Evolutionary conservation across 2,888 invertebrate species (phyloP).

Genomic region (Cryptus armator): DNA sequence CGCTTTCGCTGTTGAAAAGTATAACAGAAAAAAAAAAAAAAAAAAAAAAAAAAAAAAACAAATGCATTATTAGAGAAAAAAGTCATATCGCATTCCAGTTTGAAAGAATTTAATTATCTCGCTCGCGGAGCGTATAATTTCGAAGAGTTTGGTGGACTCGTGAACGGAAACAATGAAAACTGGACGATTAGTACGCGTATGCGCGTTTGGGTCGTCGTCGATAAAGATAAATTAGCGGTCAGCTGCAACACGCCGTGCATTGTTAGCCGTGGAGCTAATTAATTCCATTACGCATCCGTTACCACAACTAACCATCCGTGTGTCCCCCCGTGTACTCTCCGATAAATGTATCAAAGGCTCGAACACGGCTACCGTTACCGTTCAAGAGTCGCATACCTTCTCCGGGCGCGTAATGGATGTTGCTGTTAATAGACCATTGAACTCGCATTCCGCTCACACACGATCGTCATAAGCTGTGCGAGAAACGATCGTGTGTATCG

Average conservation of each 20-base stretch:
- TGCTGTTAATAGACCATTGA: slow-evolving; percentile 9
- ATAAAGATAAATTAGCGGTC: slow-evolving; percentile 48
- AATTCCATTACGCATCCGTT: slow-evolving; percentile 48
- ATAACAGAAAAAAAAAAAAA: neutral
- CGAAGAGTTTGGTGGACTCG: neutral
- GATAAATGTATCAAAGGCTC: slow-evolving; percentile 57
- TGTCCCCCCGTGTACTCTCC: neutral
- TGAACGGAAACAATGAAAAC: neutral
- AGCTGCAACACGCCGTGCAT: slow-evolving; percentile 22
- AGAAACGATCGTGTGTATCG: slow-evolving; percentile 7
- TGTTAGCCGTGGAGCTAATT: slow-evolving; percentile 37
- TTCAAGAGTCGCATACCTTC: slow-evolving; percentile 4
- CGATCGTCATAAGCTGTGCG: slow-evolving; percentile 32
- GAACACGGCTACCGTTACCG: neutral
- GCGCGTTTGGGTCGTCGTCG: neutral
- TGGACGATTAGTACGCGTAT: neutral
- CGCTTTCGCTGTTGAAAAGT: neutral
- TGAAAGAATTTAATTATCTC: neutral
- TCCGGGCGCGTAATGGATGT: slow-evolving; percentile 1
- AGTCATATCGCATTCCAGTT: neutral
- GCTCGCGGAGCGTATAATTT: no score
- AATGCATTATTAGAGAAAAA: neutral
- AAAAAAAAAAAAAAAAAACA: neutral
- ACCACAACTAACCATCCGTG: slow-evolving; percentile 8
- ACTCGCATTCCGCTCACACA: slow-evolving; percentile 22